Base-by-base conservation (phyloP, 2,888 invertebrate genomes). In the Stomorhina lunata region DNA sequence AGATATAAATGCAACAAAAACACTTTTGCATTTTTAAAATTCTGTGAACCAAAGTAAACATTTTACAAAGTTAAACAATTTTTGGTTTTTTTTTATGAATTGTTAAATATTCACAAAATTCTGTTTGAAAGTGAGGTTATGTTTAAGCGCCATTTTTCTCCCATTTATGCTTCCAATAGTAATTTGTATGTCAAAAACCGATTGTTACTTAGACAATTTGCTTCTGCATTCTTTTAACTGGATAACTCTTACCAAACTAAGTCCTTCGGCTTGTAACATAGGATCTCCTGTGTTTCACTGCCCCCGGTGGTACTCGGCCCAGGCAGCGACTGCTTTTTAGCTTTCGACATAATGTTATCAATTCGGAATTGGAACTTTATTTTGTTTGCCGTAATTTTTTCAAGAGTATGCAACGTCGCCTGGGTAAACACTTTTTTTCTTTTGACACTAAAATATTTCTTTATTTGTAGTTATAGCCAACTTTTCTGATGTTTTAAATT, bases 191-290 rank as follows among this genome's bases (percentile, higher is more conserved):
- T n/a, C 22, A 25, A 48, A 40, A 15, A 32, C 53, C 45, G 73
- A 69, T 78, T 78, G 37, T 50, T 65, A 65, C 10, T 65, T 9
- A 10, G 43, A 15, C 34, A 53, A 2, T 10, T 34, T 59, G 12
- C 63, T 50, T 37, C 40, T 37, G 27, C 32, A 32, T 43, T 69
- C 10, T 10, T 63, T 53, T 37, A 6, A 10, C 3, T 61, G 4
- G 61, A 15, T 9, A 7, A 9, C 2, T 32, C 87, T 90, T 87
- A 90, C 90, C 90, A 90, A 83, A 90, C 89, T 72, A 90, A 85
- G 86, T 90, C 90, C 85, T 90, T 90, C 17, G 90, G 89, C 79
- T 90, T 90, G 81, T 89, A 90, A 85, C 86, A 87, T 79, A 87
- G 85, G 81, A 88, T 86, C 84, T 90, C 90, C 85, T 84, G 72